phyloP scores from a whole-genome alignment of 2,797 vertebrate species.

The Karalla daura region DNA sequence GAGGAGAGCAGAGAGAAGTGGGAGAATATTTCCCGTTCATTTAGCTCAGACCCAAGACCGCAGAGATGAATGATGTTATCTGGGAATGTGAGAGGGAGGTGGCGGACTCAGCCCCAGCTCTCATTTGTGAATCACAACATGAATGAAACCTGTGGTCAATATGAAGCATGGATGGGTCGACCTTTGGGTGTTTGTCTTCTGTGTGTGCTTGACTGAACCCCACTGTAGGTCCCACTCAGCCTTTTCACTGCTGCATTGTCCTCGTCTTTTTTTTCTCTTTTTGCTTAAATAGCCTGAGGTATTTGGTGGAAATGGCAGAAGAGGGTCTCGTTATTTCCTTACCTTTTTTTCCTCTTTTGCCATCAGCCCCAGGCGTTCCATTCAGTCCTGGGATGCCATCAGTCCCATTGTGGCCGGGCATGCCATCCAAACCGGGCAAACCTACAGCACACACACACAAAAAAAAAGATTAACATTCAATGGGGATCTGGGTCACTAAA shows the following conservation, averaged over 20 bases:
- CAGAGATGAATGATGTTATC: constrained; percentile 66
- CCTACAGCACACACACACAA: constrained; percentile 80
- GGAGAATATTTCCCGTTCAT: constrained; percentile 61
- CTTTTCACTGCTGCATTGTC: constrained; percentile 48
- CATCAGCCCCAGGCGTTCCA: constrained; percentile 87
- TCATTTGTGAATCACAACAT: constrained; percentile 26
- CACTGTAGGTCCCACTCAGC: constrained; percentile 47
- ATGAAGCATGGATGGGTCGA: neutral
- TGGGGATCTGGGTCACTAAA: constrained; percentile 43
- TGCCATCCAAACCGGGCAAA: constrained; percentile 85
- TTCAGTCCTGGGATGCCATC: constrained; percentile 90
- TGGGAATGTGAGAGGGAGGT: constrained; percentile 34
- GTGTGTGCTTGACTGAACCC: constrained; percentile 9
- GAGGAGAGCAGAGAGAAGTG: constrained; percentile 48
- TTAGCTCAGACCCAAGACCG: constrained; percentile 60
- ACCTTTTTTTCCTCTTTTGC: constrained; percentile 95
- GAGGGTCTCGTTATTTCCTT: constrained; percentile 24
- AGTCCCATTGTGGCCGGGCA: constrained; percentile 91
- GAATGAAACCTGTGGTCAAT: constrained; percentile 14
- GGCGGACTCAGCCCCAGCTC: constrained; percentile 23
- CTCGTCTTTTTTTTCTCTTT: too few relatives aligned
- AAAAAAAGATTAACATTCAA: constrained; percentile 24
- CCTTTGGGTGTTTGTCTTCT: neutral
- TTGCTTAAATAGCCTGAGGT: too few relatives aligned
- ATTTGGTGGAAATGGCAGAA: constrained; percentile 9